Percentiles rank a stretch among this genome's conserved stretches.
phyloP scores from a whole-genome alignment of 1,140 invertebrate genomes.

The Drosophila ironensis region DNA sequence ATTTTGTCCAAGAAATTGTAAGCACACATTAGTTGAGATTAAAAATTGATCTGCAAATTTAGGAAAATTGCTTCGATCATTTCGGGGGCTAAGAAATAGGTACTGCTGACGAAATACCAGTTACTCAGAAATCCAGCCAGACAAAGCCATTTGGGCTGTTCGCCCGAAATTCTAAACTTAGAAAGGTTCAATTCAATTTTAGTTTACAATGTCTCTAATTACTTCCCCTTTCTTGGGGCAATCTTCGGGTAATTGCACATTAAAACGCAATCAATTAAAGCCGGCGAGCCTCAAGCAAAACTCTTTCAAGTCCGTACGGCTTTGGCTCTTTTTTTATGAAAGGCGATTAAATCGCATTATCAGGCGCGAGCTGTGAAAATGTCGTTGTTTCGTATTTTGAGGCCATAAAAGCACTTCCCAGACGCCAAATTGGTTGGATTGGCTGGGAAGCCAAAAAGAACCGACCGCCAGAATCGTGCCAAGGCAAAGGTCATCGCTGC shows the following conservation, averaged over 20 bases:
- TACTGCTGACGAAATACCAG: too few species aligned
- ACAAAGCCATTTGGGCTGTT: too few species aligned
- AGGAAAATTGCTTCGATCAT: too few species aligned
- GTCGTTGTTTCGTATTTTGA: neutral
- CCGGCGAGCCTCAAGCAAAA: conserved; percentile 4
- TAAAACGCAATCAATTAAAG: conserved; percentile 60
- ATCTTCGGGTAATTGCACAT: conserved; percentile 49
- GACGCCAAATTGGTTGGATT: conserved; percentile 17
- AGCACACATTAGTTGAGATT: too few species aligned
- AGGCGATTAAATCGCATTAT: conserved; percentile 48
- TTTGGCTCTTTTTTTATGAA: conserved; percentile 13
- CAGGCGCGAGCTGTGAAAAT: conserved; percentile 37
- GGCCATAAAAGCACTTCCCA: conserved; percentile 45
- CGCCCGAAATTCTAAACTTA: too few species aligned
- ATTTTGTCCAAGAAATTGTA: too few species aligned
- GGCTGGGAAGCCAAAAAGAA: neutral
- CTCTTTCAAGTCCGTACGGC: conserved; percentile 44
- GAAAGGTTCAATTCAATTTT: conserved; percentile 11
- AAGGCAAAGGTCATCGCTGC: conserved; percentile 44
- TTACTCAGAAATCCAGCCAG: too few species aligned
- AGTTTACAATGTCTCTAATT: conserved; percentile 9
- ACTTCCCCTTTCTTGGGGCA: conserved; percentile 6
- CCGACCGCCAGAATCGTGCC: conserved; percentile 34
- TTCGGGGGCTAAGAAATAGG: too few species aligned
- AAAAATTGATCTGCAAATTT: too few species aligned